phyloP scores from a whole-genome alignment of 2,888 invertebrate genomes.

The Isotomurus palustris region DNA sequence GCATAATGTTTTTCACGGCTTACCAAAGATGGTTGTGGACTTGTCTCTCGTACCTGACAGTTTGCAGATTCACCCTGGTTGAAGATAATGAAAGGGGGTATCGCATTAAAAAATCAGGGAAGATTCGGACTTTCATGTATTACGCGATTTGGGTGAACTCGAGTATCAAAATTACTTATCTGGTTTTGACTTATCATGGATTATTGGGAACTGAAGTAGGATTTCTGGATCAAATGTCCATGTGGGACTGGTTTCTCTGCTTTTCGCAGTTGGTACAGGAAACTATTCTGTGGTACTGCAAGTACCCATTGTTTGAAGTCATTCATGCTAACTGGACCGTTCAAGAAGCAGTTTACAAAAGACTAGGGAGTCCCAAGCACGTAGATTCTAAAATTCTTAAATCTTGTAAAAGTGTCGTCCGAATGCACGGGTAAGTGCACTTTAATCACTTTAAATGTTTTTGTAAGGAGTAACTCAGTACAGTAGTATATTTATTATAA shows the following conservation, averaged over 20 bases:
- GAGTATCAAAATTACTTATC: slow-evolving; percentile 17
- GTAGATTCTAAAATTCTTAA: slow-evolving; percentile 12
- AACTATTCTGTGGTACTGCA: slow-evolving; percentile 23
- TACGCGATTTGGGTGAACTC: slow-evolving; percentile 21
- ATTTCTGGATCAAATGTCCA: slow-evolving; percentile 33
- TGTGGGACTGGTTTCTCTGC: slow-evolving; percentile 29
- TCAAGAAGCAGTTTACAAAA: slow-evolving; percentile 25
- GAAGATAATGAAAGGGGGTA: slow-evolving; percentile 16
- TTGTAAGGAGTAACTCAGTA: too few species aligned
- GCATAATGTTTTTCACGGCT: too few species aligned
- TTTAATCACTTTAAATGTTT: too few species aligned
- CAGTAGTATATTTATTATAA: not conserved
- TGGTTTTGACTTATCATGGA: slow-evolving; percentile 19
- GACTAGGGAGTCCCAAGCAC: slow-evolving; percentile 20
- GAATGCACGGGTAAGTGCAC: slow-evolving; percentile 26
- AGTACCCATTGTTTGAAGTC: slow-evolving; percentile 27
- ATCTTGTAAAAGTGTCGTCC: slow-evolving; percentile 12
- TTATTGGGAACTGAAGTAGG: slow-evolving; percentile 12
- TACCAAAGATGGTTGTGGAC: slow-evolving; percentile 25
- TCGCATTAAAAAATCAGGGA: slow-evolving; percentile 16
- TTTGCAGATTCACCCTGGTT: slow-evolving; percentile 21
- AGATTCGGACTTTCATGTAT: slow-evolving; percentile 15
- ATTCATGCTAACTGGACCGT: slow-evolving; percentile 26
- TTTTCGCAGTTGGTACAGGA: slow-evolving; percentile 27
- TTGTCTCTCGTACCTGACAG: slow-evolving; percentile 9